Conservation (phyloP, 2,113 vertebrate species). For the Lagopus leucura region DNA sequence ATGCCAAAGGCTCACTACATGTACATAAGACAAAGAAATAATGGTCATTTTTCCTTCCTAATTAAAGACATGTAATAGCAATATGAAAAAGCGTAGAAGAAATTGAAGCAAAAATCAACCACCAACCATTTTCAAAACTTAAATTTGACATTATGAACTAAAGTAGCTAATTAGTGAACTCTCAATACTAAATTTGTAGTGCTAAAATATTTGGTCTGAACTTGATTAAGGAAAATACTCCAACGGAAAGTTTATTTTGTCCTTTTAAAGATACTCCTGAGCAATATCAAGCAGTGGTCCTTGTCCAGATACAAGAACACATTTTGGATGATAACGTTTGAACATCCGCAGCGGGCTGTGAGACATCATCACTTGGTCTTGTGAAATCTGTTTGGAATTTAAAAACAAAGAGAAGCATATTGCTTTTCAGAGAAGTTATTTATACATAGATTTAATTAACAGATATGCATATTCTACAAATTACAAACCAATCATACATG, state of each 20-base stretch:
- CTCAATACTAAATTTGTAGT: neutral
- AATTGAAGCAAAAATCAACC: neutral
- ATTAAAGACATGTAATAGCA: neutral
- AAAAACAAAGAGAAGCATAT: neutral
- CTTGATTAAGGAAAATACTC: neutral
- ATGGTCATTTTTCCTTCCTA: neutral
- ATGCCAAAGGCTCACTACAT: neutral
- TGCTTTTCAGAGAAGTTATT: neutral
- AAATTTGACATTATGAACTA: neutral
- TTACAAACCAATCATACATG: neutral
- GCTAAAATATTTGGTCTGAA: neutral
- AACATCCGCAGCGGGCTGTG: slow-evolving; percentile 89
- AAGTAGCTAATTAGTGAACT: neutral
- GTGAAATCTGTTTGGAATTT: slow-evolving; percentile 77
- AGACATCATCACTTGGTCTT: slow-evolving; percentile 89
- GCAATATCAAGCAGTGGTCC: slow-evolving; percentile 88
- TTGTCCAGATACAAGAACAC: slow-evolving; percentile 89
- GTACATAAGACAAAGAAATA: neutral
- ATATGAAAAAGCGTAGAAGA: neutral
- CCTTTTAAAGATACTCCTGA: slow-evolving; percentile 84
- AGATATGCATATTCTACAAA: neutral
- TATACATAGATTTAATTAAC: neutral
- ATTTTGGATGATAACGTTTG: slow-evolving; percentile 86
- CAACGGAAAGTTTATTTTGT: neutral
- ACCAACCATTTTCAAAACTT: neutral